These are phyloP conservation scores for Cyanoramphus novaezelandiae DNA, from an alignment of 2,113 vertebrate genomes.

Conservation along the genomic window DNA sequence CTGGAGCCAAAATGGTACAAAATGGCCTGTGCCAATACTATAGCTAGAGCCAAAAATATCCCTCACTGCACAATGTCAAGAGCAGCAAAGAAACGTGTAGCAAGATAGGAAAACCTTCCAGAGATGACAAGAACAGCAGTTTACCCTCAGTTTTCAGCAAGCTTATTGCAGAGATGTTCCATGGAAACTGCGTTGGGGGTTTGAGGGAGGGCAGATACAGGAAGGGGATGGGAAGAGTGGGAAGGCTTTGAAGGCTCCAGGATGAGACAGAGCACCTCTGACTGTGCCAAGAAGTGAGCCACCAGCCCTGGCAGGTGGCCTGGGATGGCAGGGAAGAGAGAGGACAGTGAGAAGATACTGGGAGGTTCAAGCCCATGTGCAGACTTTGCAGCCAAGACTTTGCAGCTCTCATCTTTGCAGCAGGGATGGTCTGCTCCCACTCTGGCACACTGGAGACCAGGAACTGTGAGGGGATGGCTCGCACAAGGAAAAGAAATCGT, in stretches of 20 bases:
- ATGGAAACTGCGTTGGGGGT: neutral
- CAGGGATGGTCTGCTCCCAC: neutral
- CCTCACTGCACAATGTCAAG: neutral
- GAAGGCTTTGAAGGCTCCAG: neutral
- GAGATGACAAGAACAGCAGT: neutral
- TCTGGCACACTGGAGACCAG: accelerated
- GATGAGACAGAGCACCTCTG: neutral
- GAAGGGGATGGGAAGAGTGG: neutral
- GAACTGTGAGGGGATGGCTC: neutral
- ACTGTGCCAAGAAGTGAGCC: neutral
- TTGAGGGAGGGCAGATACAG: no score
- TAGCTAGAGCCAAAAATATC: neutral
- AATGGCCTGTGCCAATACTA: neutral
- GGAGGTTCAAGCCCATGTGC: neutral
- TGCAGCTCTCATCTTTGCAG: neutral
- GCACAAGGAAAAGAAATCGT: neutral
- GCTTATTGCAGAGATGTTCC: neutral
- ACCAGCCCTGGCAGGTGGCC: neutral
- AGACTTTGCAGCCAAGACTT: neutral
- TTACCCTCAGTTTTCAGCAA: neutral
- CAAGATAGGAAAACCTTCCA: neutral
- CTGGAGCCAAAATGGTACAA: neutral
- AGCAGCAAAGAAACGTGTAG: neutral
- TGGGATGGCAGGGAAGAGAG: neutral
- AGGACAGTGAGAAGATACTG: neutral